Base-by-base conservation (phyloP, 2,888 invertebrate species). In the Chironomus tentans region DNA sequence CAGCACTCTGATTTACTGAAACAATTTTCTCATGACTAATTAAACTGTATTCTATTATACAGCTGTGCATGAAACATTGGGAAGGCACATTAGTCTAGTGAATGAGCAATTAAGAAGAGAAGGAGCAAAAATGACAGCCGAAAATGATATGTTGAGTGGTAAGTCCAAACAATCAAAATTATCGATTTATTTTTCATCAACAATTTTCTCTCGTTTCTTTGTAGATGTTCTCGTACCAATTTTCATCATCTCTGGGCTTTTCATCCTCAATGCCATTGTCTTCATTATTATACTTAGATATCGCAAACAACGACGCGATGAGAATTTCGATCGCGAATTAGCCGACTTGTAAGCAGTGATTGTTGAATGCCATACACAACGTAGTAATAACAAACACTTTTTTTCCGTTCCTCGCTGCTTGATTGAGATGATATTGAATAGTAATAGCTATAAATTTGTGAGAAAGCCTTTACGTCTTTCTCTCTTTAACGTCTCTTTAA, bases 211-310 rank as follows among this genome's bases (percentile, higher is more conserved):
- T 47, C 12, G 3, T 15, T 61, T 15, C 5, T 87, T 84, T 78
- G 46, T 86, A 91, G 92, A 91, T 82, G 86, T 92, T 79, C 86
- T 92, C 80, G 88, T 91, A 80, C 92, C 92, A 81, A 88, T 89
- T 79, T 84, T 90, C 77, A 86, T 92, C 79, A 91, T 92, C 83
- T 88, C 89, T 79, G 87, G 88, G 79, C 86, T 92, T 73, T 90
- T 92, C 82, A 86, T 90, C 78, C 88, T 91, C 78, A 92, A 92
- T 81, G 90, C 89, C 76, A 87, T 90, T 81, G 88, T 92, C 81
- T 87, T 92, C 73, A 89, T 91, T 81, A 87, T 91, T 80, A 92
- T 92, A 81, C 89, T 91, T 78, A 78, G 78, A 75, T 80, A 79
- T 77, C 79, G 80, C 15, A 78, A 78, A 22, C 50, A n/a, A 5